Percentiles rank a stretch among this genome's conserved stretches.
Conservation (phyloP, 2,888 invertebrate species). For the Anagyrus pseudococci region DNA sequence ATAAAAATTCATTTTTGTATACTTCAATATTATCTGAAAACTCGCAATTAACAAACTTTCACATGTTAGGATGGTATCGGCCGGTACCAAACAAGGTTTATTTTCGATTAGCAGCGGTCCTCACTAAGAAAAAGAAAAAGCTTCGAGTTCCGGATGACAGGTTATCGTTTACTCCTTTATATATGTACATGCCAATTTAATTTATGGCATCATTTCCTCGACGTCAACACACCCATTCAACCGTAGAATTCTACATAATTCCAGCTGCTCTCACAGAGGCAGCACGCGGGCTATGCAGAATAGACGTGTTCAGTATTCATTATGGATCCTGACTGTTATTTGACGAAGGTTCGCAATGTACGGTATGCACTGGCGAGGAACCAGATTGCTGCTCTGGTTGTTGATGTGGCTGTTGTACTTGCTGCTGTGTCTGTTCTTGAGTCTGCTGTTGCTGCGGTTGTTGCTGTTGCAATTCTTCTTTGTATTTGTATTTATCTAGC, state of each 20-base stretch:
- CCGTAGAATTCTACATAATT: constrained; percentile 34
- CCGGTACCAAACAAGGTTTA: constrained; percentile 16
- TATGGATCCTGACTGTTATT: constrained; percentile 58
- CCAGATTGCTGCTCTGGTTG: constrained; percentile 45
- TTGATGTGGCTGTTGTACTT: constrained; percentile 31
- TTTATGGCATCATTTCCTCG: constrained; percentile 27
- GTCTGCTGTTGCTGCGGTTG: constrained; percentile 29
- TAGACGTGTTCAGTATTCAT: constrained; percentile 47
- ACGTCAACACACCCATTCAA: constrained; percentile 30
- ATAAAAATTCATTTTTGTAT: not conserved
- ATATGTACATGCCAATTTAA: constrained; percentile 39
- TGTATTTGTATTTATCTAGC: constrained; percentile 17
- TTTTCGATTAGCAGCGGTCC: not conserved
- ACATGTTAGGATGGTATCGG: constrained; percentile 17
- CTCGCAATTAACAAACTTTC: constrained; percentile 14
- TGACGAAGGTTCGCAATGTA: constrained; percentile 51
- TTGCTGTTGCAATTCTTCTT: constrained; percentile 23
- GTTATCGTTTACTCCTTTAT: constrained; percentile 18
- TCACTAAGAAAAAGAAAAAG: constrained; percentile 21
- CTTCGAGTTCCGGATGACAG: constrained; percentile 29
- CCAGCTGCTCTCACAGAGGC: constrained; percentile 48
- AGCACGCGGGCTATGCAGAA: constrained; percentile 41
- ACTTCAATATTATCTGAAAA: constrained; percentile 2
- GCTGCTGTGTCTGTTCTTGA: constrained; percentile 39
- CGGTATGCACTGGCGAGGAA: constrained; percentile 47